Conservation (phyloP, 1,140 invertebrate genomes). For the Bactericera cockerelli region DNA sequence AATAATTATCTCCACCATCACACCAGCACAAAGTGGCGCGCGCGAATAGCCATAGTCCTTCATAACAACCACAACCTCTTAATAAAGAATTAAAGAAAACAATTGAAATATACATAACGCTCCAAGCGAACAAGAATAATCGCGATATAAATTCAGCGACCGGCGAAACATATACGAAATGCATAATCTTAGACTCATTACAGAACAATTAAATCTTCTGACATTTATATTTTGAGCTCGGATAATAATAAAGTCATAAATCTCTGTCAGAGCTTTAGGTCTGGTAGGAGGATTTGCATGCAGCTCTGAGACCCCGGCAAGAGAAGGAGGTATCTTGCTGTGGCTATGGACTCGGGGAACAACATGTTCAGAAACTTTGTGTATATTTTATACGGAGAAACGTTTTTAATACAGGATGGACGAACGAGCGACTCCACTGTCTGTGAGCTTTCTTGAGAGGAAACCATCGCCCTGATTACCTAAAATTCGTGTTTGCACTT, state of each 20-base stretch:
- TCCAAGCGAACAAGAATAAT: background rate
- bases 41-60: no score
- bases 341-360: no score
- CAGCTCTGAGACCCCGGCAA: background rate
- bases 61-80: no score
- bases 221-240: slow-evolving; percentile 1
- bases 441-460: no score
- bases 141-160: background rate
- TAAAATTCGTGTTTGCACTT: no score
- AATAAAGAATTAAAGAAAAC: background rate
- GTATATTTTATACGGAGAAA: no score
- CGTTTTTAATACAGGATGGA: no score
- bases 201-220: slow-evolving; percentile 5
- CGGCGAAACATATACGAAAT: background rate
- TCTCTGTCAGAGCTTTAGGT: background rate
- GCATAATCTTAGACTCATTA: slow-evolving; percentile 7
- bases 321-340: slow-evolving; percentile 7
- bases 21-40: no score
- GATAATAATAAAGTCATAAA: background rate
- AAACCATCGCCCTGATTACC: no score
- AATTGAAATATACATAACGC: background rate
- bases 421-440: no score
- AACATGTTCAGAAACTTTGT: background rate
- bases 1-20: no score
- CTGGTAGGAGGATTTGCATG: no score